Evolutionary conservation across 2,888 invertebrate genomes (phyloP), one percentile per base, ranked within the genome.

Genomic region (Xanthorhoe spadicearia): DNA sequence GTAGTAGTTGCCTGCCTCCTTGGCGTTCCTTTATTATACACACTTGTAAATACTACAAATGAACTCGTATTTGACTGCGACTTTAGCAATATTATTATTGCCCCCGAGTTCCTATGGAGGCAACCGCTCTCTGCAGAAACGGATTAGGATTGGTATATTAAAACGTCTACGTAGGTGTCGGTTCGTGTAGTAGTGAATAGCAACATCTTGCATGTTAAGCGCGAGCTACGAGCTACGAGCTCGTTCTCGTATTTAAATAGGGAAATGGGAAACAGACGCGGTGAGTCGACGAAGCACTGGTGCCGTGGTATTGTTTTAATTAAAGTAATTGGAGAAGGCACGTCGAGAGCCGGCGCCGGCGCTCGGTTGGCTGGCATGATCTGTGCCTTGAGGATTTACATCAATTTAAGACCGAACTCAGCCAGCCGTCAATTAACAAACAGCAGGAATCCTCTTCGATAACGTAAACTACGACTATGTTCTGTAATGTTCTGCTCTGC

Each of bases 281-380:
- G 87, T 85, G 90, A 90, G 88, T 89, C 90, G 89, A 88, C 90
- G 90, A 83, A 89, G 87, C 87, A 85, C 85, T 90, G 88, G 86
- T 89, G 84, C 86, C 89, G 86, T 87, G 88, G 89, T 92, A 91
- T 92, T 92, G 92, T 92, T 92, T 92, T 93, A 93, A 92, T 93
- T 93, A 93, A 93, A 92, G 91, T 93, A 93, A 92, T 93, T 93
- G 92, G 92, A 90, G 90, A 89, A 92, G 91, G 89, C 89, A 89
- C 89, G 88, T 86, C 81, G 89, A 89, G 92, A 84, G 88, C 88
- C 83, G 85, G 79, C 87, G 88, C 88, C 83, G 85, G 79, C 87
- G 87, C 88, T 83, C 87, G 86, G 87, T 88, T 87, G 85, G 85
- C 83, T 84, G 87, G 85, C 86, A 88, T 92, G 90, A 92, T 92